Percentiles rank a stretch among this genome's conserved stretches.
phyloP scores from a whole-genome alignment of 2,888 invertebrate genomes.

The Pristionchus exspectatus region DNA sequence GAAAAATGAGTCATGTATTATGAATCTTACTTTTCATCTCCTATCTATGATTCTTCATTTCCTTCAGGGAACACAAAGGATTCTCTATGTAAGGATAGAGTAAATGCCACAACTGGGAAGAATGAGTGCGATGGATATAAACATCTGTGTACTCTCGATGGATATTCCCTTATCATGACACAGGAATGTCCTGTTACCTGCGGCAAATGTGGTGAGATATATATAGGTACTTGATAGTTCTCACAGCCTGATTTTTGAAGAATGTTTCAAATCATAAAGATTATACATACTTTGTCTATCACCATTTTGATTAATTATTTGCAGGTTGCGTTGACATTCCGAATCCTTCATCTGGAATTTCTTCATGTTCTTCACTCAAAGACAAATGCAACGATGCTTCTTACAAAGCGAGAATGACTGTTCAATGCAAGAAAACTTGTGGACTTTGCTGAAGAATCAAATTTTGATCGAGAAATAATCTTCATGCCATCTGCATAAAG shows the following conservation, averaged over 20 bases:
- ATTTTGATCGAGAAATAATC: not conserved
- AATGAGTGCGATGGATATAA: constrained; percentile 24
- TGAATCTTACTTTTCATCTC: not conserved
- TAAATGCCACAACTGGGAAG: not conserved
- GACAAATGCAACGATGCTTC: constrained; percentile 47
- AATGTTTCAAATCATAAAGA: too few relatives aligned
- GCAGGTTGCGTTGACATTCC: constrained; percentile 42
- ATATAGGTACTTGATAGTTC: too few relatives aligned
- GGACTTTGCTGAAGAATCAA: constrained; percentile 24
- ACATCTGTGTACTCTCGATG: constrained; percentile 38
- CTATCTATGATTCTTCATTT: not conserved
- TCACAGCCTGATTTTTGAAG: too few relatives aligned
- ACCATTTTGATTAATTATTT: too few relatives aligned
- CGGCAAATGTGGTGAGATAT: not conserved
- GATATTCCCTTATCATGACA: constrained; percentile 19
- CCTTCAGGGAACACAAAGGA: not conserved
- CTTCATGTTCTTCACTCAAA: constrained; percentile 9
- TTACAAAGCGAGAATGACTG: constrained; percentile 35
- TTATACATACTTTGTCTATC: too few relatives aligned
- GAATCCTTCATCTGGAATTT: constrained; percentile 3
- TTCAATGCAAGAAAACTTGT: constrained; percentile 41
- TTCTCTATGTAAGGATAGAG: not conserved
- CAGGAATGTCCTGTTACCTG: constrained; percentile 22
- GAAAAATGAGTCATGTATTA: too few relatives aligned
- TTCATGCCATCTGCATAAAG: not conserved